Base-by-base conservation (phyloP, 2,888 invertebrate genomes). In the Parnassius apollo region DNA sequence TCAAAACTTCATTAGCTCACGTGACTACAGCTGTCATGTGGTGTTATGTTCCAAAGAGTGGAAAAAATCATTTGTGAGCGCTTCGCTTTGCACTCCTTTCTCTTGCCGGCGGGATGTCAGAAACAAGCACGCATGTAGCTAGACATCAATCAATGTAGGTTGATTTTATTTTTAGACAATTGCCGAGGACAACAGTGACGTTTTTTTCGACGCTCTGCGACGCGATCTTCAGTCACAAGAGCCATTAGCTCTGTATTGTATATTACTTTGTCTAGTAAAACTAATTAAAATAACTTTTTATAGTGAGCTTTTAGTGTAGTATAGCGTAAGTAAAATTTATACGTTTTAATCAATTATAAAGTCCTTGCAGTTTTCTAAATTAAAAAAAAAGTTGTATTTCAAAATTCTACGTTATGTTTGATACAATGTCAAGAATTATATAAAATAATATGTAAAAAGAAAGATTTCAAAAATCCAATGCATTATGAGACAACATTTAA, bases 111-210 rank as follows among this genome's bases (percentile, higher is more conserved):
- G 73, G 74, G 72, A 80, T 75, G 88, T 90, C 90, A 89, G 84
- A 88, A 85, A 84, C 85, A 78, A 82, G 78, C 82, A 84, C 76
- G 81, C 81, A 80, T 82, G 84, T 77, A 79, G 81, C 83, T 76
- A 75, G 77, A 83, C 87, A 89, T 90, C 88, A 88, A 89, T 90
- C 88, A 88, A 85, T 84, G 78, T 81, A 73, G 80, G 79, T 74
- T 79, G 75, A 71, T 77, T 82, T 82, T 86, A 88, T 90, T 88
- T 88, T 81, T 75, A 75, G 80, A 76, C 71, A 69, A 73, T 73
- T 77, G 71, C 75, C 73, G 76, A 75, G 75, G 78, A 78, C 78
- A 71, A 81, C 73, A 67, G 71, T 69, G 71, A 72, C 67, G 68
- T 70, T 72, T 75, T 76, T n/a, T 48, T 42, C 35, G 51, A 35